Conservation (phyloP, 37 sponge, comb jelly and placozoan species). For the Diacarnus erythraeanus region DNA sequence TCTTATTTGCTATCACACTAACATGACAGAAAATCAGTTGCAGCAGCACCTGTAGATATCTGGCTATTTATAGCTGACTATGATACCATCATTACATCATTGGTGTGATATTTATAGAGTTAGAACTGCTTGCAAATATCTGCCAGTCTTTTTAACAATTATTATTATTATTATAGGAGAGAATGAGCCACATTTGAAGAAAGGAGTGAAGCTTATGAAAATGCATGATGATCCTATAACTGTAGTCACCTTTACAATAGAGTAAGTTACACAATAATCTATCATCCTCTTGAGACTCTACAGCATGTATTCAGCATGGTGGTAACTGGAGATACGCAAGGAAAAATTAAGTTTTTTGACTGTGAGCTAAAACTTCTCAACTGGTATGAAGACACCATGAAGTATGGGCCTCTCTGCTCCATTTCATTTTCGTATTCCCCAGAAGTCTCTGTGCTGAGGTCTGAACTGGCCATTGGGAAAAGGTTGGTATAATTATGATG, state of each 20-base stretch:
- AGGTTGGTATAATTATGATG: too few species aligned
- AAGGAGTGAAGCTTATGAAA: slow-evolving; percentile 67
- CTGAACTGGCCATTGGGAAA: background rate
- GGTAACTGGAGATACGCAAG: slow-evolving; percentile 81
- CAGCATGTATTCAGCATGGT: slow-evolving; percentile 37
- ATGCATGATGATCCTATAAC: slow-evolving; percentile 72
- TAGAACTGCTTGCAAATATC: too few species aligned
- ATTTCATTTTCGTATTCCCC: slow-evolving; percentile 76
- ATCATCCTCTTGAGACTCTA: background rate
- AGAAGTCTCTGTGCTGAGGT: background rate
- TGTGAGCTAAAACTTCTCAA: slow-evolving; percentile 75
- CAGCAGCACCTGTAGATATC: too few species aligned
- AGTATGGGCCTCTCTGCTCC: slow-evolving; percentile 71
- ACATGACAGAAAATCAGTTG: too few species aligned
- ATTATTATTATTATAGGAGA: too few species aligned
- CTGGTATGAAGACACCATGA: slow-evolving; percentile 74
- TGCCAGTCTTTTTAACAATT: too few species aligned
- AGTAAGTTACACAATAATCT: slow-evolving; percentile 21
- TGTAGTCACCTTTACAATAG: slow-evolving; percentile 37
- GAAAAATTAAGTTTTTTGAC: slow-evolving; percentile 89
- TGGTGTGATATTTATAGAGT: too few species aligned
- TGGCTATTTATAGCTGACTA: too few species aligned
- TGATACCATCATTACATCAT: too few species aligned
- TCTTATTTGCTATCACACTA: too few species aligned
- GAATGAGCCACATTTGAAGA: slow-evolving; percentile 41